These are phyloP conservation scores for Drosophila helvetica DNA, from an alignment of 2,888 invertebrate genomes.

Conservation along the genomic window DNA sequence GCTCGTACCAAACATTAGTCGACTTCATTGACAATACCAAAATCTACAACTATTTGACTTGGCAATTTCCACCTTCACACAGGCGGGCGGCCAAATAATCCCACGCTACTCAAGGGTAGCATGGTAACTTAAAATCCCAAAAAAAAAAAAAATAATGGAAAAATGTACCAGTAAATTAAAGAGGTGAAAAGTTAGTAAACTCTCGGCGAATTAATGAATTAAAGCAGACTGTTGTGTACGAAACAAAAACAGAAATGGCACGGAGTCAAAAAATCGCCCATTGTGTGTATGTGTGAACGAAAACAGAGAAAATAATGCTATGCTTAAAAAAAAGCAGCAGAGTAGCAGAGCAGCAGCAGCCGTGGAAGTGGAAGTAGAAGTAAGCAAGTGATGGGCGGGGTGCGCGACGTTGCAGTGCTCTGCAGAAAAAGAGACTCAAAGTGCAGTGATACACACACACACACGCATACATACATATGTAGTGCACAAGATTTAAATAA, in stretches of 20 bases:
- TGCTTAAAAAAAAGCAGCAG: slow-evolving; percentile 9
- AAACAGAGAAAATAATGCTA: background rate
- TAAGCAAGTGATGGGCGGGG: background rate
- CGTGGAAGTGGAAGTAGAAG: background rate
- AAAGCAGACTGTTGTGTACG: background rate
- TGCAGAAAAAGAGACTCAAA: slow-evolving; percentile 15
- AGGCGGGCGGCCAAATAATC: too few species aligned
- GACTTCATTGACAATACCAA: too few species aligned
- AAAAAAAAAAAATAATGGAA: too few species aligned
- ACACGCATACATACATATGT: slow-evolving; percentile 22
- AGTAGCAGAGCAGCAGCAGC: background rate
- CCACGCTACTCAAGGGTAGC: too few species aligned
- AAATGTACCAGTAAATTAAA: slow-evolving; percentile 18
- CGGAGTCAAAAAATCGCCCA: background rate
- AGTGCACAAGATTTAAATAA: slow-evolving; percentile 8
- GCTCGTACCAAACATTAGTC: too few species aligned
- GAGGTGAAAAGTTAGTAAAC: background rate
- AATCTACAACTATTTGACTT: too few species aligned
- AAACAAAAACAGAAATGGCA: slow-evolving; percentile 8
- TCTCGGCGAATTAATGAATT: background rate
- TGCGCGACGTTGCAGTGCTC: slow-evolving; percentile 14
- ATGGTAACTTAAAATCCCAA: too few species aligned
- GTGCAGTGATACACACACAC: slow-evolving; percentile 28
- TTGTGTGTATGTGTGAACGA: background rate
- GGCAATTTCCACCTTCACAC: too few species aligned